Base-by-base conservation (phyloP, 2,888 invertebrate species). In the Ceratothoa steindachneri region DNA sequence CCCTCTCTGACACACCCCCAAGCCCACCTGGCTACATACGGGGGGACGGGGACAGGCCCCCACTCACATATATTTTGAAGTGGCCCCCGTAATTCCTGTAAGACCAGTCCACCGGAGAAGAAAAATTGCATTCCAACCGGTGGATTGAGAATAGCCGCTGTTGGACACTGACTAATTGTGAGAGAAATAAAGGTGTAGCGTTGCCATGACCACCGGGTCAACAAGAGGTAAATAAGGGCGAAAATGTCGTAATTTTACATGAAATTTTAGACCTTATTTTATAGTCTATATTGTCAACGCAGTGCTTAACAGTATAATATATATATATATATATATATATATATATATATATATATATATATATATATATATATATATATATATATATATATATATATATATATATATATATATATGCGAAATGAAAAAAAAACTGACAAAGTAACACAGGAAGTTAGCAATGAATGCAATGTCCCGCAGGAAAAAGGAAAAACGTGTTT, bases 111-210 rank as follows among this genome's bases (percentile, higher is more conserved):
- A 52, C 64, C 29, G 28, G 52, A 52, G 55, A 71, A 74, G 71
- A 71, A 68, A 74, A 74, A 74, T 74, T 53, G 67, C 74, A 67
- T 71, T 60, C 71, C 65, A 71, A 67, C 51, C 71, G 60, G 71
- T 64, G 68, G 71, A 74, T 74, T 74, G 71, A 71, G 71, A 74
- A 74, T 74, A 74, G 71, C 68, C 74, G 60, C 31, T 64, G 30
- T 55, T 30, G 71, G 74, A 74, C 74, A 71, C 71, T 74, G 71
- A 74, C 74, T 74, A 74, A 74, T 74, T 74, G 74, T 68, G 41
- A 28, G 71, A 64, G 71, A 71, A 74, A 74, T 71, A 71, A 74
- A 74, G 64, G 68, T 67, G 66, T 53, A 52, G 29, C 52, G 74
- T 74, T 71, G 41, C 74, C 74, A 74, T 74, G 71, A 71, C 22